Conservation (phyloP, 2,113 vertebrate genomes). For the Mobula hypostoma region DNA sequence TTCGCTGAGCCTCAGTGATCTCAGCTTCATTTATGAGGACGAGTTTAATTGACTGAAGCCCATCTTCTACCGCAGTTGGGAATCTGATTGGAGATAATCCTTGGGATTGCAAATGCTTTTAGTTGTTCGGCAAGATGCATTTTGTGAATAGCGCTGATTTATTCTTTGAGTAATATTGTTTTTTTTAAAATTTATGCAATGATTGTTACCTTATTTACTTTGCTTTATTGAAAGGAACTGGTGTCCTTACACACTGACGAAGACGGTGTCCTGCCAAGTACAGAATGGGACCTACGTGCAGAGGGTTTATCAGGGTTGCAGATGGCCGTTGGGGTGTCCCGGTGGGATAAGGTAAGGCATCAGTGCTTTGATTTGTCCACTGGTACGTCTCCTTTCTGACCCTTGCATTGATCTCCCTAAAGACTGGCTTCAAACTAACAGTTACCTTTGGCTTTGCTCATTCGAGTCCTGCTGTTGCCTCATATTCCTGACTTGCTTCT, state of each 20-base stretch:
- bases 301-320: conserved; percentile 82
- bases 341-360: conserved; percentile 69
- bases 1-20: too few species aligned
- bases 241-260: conserved; percentile 83
- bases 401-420: background rate
- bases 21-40: too few species aligned
- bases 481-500: background rate
- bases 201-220: conserved; percentile 2
- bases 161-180: background rate
- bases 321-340: conserved; percentile 82
- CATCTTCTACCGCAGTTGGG: too few species aligned
- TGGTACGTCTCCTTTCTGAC: background rate
- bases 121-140: background rate
- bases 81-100: too few species aligned
- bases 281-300: conserved; percentile 91
- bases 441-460: background rate
- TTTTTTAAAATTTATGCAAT: background rate
- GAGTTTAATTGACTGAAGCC: too few species aligned
- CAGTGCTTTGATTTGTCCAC: background rate
- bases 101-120: too few species aligned
- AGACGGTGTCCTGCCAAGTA: conserved; percentile 78
- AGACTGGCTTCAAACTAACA: too few species aligned
- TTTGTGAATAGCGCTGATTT: background rate
- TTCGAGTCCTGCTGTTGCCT: background rate
- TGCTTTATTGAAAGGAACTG: conserved; percentile 69